These are phyloP conservation scores for Bhutanitis thaidina DNA, from an alignment of 2,888 invertebrate species.

Conservation along the genomic window DNA sequence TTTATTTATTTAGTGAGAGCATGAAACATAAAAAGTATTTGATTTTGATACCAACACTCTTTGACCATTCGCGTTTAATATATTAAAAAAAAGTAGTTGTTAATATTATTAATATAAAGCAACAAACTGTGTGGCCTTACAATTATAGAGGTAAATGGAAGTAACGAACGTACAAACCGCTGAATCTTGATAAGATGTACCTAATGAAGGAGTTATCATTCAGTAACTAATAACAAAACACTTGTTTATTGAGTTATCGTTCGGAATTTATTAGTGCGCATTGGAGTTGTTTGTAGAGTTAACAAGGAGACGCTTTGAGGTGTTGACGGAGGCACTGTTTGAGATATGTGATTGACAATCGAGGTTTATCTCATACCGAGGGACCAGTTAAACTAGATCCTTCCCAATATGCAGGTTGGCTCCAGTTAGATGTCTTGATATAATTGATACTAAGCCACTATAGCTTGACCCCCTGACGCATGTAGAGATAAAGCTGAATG, in stretches of 20 bases:
- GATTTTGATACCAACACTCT: no score
- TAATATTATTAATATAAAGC: no score
- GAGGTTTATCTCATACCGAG: constrained; percentile 19
- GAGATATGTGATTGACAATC: constrained; percentile 27
- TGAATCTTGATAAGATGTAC: constrained; percentile 7
- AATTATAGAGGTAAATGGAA: constrained; percentile 20
- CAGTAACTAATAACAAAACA: constrained; percentile 40
- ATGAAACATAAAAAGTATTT: no score
- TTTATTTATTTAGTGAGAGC: no score
- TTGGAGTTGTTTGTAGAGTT: constrained; percentile 27
- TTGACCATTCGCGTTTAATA: no score
- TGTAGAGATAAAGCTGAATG: constrained; percentile 13
- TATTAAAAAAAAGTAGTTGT: no score
- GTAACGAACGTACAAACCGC: constrained; percentile 9
- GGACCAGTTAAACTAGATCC: constrained; percentile 8
- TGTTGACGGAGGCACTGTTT: constrained; percentile 27
- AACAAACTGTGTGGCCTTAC: constrained; percentile 9
- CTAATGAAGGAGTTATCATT: constrained; percentile 38
- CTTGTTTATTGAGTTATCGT: constrained; percentile 35
- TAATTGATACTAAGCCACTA: constrained; percentile 15
- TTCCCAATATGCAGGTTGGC: background rate
- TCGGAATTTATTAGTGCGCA: constrained; percentile 24
- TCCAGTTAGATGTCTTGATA: background rate
- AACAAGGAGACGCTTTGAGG: constrained; percentile 30
- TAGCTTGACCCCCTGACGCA: constrained; percentile 13